A percentile compares a stretch with the other conserved stretches of the same genome.
Conservation (phyloP, 2,888 invertebrate species). For the Caenorhabditis doughertyi region DNA sequence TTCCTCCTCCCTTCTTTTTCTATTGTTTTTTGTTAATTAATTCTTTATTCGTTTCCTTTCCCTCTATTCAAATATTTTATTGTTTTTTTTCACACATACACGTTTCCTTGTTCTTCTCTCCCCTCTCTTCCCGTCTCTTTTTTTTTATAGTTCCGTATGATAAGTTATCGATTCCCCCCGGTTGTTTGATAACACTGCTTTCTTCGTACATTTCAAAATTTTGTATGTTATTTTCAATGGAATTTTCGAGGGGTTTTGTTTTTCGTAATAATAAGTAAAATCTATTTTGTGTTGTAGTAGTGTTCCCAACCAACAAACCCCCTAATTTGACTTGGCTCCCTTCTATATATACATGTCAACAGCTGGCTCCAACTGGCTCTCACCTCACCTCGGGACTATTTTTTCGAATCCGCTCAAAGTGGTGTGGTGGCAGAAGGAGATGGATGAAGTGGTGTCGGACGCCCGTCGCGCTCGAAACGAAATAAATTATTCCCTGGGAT, state of each 20-base stretch:
- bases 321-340: background rate
- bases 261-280: background rate
- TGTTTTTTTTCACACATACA: background rate
- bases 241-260: too few species aligned
- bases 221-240: background rate
- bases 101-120: background rate
- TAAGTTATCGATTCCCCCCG: constrained; percentile 10
- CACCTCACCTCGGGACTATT: background rate
- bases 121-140: background rate
- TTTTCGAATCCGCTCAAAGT: background rate
- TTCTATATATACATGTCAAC: too few species aligned
- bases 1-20: constrained; percentile 19
- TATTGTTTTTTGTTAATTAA: constrained; percentile 14
- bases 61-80: constrained; percentile 7
- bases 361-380: background rate
- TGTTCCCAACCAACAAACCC: background rate
- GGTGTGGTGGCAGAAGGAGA: background rate
- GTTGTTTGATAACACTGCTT: constrained; percentile 2
- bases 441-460: background rate
- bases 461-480: too few species aligned
- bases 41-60: background rate
- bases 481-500: constrained; percentile 53
- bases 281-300: background rate
- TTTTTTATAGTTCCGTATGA: background rate
- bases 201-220: background rate